Base-by-base conservation (phyloP, 37 sponge, comb jelly and placozoan genomes). In the Beroe ovata region DNA sequence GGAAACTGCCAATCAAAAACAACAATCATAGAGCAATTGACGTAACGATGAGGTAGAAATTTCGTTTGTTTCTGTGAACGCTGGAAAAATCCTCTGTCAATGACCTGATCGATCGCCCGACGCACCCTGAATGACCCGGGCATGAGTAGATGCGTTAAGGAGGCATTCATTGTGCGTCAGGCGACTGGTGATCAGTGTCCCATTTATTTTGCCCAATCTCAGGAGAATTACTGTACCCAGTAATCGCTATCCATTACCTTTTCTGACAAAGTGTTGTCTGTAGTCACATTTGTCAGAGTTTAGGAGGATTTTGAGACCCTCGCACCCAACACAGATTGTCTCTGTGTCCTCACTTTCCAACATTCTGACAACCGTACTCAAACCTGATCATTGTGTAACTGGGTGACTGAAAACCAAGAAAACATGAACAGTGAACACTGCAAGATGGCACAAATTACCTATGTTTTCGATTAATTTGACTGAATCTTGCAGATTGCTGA, bases 401-500 rank as follows among this genome's bases (percentile, higher is more conserved):
- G 54, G 11, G 11, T 47, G 54, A 47, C 11, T 47, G 6, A 47
- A 47, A 47, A 6, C 54, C 54, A 47, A n/a, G n/a, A n/a, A n/a
- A n/a, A 47, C 11, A 47, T 47, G 54, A 47, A 47, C 11, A 47
- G 54, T 47, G 11, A 47, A 47, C 54, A n/a, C n/a, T n/a, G n/a
- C n/a, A 47, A 47, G 54, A 6, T 11, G 54, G 54, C 54, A 16
- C 54, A 47, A 47, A 16, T 47, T 26, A 77, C 84, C 84, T 4
- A 77, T 77, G 84, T 77, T 77, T 42, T 77, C 84, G 8, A 77
- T 77, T 25, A 77, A 23, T 77, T 77, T 77, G 0, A 77, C 84
- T 8, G 84, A 77, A 25, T 77, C 54, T 40, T 77, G 84, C 1
- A 77, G 47, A 29, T 77, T 42, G 3, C 84, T 39, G 84, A 77